Base-by-base conservation (phyloP, 2,797 vertebrate species). In the Dendrocincla tyrannina region DNA sequence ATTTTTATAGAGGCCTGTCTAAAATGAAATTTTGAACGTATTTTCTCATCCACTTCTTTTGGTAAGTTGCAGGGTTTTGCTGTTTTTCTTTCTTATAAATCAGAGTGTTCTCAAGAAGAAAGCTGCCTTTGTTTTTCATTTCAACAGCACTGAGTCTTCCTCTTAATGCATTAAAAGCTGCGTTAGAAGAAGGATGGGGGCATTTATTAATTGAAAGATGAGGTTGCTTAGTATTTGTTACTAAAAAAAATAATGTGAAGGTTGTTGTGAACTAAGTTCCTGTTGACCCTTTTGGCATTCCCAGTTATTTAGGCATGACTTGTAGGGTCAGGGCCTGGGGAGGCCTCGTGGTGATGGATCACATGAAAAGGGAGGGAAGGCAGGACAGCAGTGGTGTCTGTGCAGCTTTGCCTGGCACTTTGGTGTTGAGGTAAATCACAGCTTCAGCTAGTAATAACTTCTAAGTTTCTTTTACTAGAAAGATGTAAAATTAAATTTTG, bases 21-120 rank as follows among this genome's bases (percentile, higher is more conserved):
- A 2, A 19, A 59, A 7, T 35, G 30, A 74, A 42, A 15, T 67
- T 68, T 55, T n/a, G 53, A 93, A 46, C 7, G 1, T 75, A 8
- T 59, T 85, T 88, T 74, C 37, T 85, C 47, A 49, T n/a, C 9
- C 5, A 17, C 15, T 44, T 81, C 50, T 60, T 75, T 67, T 56
- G 9, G 25, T 39, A 67, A 47, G 12, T 74, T 67, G 15, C 3
- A 16, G 28, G 35, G 66, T 87, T 52, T 86, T 73, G 9, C 28
- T 10, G 14, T 91, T 90, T 88, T 93, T 80, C 18, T 77, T 77
- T 39, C 12, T 30, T 84, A 72, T 62, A 68, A 75, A 46, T 82
- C 41, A 62, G 19, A 64, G 23, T 56, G 39, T 84, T 85, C n/a
- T 70, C 67, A 42, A 69, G 64, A 68, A 47, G 28, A 72, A 49